A percentile compares a stretch with the other conserved stretches of the same genome.
Evolutionary conservation across 2,797 vertebrate species (phyloP).

Genomic region (Coranthus polyacanthus): DNA sequence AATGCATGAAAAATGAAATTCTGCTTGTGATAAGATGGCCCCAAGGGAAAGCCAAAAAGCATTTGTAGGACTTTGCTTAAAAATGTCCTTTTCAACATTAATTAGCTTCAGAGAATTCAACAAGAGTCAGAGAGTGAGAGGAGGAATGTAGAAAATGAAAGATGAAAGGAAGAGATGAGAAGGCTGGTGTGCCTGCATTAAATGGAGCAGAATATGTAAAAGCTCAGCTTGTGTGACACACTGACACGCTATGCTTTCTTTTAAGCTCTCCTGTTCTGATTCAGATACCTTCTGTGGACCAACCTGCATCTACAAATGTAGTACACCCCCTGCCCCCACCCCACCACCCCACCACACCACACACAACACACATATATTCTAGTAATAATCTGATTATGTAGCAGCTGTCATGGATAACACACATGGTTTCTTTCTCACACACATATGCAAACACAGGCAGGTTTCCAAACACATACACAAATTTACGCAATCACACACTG

Average conservation of each 20-base stretch:
- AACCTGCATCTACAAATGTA: slow-evolving; percentile 53
- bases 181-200: slow-evolving; percentile 55
- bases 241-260: slow-evolving; percentile 68
- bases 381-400: slow-evolving; percentile 84
- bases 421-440: slow-evolving; percentile 23
- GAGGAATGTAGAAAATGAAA: slow-evolving; percentile 62
- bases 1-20: slow-evolving; percentile 55
- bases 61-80: slow-evolving; percentile 85
- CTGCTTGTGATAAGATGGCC: slow-evolving; percentile 60
- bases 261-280: slow-evolving; percentile 61
- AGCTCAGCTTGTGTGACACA: slow-evolving; percentile 76
- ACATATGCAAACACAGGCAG: slow-evolving; percentile 34
- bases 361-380: slow-evolving; percentile 47
- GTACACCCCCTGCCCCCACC: not conserved
- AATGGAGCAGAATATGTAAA: slow-evolving; percentile 77
- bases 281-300: slow-evolving; percentile 65
- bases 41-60: slow-evolving; percentile 80
- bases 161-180: slow-evolving; percentile 73
- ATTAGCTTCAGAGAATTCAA: slow-evolving; percentile 83
- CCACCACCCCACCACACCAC: slow-evolving; percentile 2
- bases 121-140: slow-evolving; percentile 51
- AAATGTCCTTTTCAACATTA: slow-evolving; percentile 88
- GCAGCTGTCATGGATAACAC: slow-evolving; percentile 78
- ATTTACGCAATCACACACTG: slow-evolving; percentile 1
- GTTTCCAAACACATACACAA: slow-evolving; percentile 34